Percentiles rank a stretch among this genome's conserved stretches.
phyloP scores from a whole-genome alignment of 2,113 vertebrate genomes.

The Pelecanoides urinatrix region DNA sequence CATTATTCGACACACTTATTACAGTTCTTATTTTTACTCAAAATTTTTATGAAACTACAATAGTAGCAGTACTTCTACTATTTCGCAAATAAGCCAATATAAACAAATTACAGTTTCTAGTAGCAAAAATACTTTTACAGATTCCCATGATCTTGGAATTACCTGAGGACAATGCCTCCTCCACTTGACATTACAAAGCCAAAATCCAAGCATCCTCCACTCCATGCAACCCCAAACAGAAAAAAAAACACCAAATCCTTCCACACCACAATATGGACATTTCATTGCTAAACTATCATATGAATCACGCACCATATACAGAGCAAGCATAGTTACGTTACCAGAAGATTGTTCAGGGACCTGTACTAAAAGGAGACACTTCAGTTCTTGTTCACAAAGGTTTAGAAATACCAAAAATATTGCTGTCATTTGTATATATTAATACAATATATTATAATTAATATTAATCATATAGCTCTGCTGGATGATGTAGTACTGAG shows the following conservation, averaged over 20 bases:
- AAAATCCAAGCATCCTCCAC: neutral
- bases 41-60: neutral
- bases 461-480: too few relatives aligned
- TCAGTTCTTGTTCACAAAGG: neutral
- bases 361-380: neutral
- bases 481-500: neutral
- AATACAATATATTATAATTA: too few relatives aligned
- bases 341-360: neutral
- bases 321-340: neutral
- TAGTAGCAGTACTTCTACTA: neutral
- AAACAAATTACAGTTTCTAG: neutral
- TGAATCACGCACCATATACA: neutral
- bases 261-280: neutral
- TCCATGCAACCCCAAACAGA: neutral
- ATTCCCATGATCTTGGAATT: neutral
- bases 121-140: neutral
- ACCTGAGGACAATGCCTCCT: neutral
- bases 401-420: conserved; percentile 14
- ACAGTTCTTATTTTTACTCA: neutral
- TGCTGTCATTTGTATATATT: neutral
- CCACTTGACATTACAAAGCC: neutral
- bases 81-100: neutral
- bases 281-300: neutral
- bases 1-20: neutral
- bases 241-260: neutral